Conservation (phyloP, 1,140 invertebrate species). For the Penaeus japonicus region DNA sequence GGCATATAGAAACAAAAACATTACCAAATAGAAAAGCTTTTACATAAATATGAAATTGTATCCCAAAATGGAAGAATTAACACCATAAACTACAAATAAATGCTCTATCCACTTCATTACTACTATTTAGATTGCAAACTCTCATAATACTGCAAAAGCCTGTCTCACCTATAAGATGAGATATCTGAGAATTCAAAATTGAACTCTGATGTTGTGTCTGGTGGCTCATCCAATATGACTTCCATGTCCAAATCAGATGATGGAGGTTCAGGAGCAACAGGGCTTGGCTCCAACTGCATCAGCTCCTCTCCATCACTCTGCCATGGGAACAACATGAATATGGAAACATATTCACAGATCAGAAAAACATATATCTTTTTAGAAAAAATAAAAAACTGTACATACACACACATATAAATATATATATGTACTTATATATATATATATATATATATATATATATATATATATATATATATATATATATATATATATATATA, state of each 20-base stretch:
- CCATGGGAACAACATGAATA: not conserved
- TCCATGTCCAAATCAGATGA: constrained; percentile 55
- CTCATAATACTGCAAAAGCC: not conserved
- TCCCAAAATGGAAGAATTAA: no score
- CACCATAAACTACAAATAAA: no score
- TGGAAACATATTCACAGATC: not conserved
- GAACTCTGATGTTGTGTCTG: constrained; percentile 70
- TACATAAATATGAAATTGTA: no score
- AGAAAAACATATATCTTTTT: not conserved
- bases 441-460: no score
- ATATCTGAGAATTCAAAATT: constrained; percentile 82
- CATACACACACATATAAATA: no score
- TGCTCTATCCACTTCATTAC: no score
- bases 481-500: no score
- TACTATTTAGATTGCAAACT: no score
- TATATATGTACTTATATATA: no score
- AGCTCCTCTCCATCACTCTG: constrained; percentile 58
- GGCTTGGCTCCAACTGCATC: constrained; percentile 54
- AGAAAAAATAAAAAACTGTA: not conserved
- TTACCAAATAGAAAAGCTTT: no score
- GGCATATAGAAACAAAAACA: no score
- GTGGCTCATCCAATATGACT: constrained; percentile 58
- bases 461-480: no score
- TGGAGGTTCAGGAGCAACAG: constrained; percentile 45
- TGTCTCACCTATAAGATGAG: constrained; percentile 61